phyloP scores from a whole-genome alignment of 2,797 vertebrate species.

The Choloepus didactylus region DNA sequence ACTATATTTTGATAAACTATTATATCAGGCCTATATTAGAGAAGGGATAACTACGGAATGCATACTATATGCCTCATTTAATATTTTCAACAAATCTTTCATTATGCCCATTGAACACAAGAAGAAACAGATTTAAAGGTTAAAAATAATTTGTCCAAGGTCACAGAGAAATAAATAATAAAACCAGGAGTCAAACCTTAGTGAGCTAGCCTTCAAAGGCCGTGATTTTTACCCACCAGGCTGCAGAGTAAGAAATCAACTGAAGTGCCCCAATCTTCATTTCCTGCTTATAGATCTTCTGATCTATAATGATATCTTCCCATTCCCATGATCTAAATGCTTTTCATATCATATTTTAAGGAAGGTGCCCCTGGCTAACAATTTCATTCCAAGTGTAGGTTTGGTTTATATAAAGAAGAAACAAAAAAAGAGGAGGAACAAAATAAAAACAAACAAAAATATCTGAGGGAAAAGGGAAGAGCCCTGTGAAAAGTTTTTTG shows the following conservation, averaged over 20 bases:
- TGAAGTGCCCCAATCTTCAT: neutral
- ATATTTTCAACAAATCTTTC: slow-evolving; percentile 49
- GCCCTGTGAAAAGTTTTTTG: neutral
- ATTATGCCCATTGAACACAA: slow-evolving; percentile 6
- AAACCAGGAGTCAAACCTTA: slow-evolving; percentile 1
- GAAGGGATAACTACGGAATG: slow-evolving; percentile 30
- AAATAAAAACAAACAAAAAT: slow-evolving; percentile 46
- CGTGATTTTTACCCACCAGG: neutral
- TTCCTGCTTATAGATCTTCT: neutral
- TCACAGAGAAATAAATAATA: neutral
- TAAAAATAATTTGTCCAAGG: slow-evolving; percentile 12
- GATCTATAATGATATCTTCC: neutral
- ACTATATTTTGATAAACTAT: neutral
- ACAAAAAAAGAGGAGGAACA: neutral
- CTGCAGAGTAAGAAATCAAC: neutral
- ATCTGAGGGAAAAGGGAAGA: neutral
- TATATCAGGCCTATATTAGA: neutral
- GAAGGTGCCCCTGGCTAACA: neutral
- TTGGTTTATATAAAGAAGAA: slow-evolving; percentile 48
- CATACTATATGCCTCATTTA: slow-evolving; percentile 8
- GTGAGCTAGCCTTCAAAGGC: slow-evolving; percentile 2
- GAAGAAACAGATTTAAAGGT: neutral
- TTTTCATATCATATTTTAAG: slow-evolving; percentile 47
- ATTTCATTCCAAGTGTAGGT: neutral
- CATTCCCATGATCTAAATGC: neutral